Base-by-base conservation (phyloP, 1,140 invertebrate genomes). In the Chironomus striatipennis region DNA sequence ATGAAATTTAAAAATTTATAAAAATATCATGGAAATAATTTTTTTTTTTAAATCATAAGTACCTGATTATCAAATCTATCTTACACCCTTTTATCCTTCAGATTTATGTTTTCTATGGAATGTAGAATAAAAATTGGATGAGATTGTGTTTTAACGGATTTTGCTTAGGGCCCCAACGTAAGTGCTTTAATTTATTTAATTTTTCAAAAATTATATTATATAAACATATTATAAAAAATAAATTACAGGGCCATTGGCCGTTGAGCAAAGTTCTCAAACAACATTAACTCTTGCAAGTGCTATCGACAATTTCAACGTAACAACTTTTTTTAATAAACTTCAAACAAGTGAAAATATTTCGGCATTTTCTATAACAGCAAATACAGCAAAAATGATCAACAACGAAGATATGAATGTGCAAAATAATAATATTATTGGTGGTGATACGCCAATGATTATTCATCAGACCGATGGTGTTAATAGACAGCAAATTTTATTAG, bases 71-170 rank as follows among this genome's bases (percentile, higher is more conserved):
- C n/a, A n/a, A n/a, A n/a, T n/a, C n/a, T n/a, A n/a, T n/a, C n/a
- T n/a, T n/a, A n/a, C n/a, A n/a, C n/a, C 24, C 24, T 34, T 34
- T 34, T 57, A n/a, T 57, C 47, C 15, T 57, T 12, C 12, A 57
- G 47, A 57, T 57, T 57, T n/a, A 12, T 57, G n/a, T 57, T 57
- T 57, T 12, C n/a, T 12, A 57, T 57, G 47, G 24, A 34, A 34
- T 57, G 47, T n/a, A n/a, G 47, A 57, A 57, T 57, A n/a, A 57
- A 57, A 12, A 70, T 10, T 18, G 65, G 20, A 70, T 70, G 65
- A n/a, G 65, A 70, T 70, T 70, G 65, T 70, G 65, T 20, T 70
- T 70, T 21, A 70, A 70, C 65, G 65, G 65, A 6, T 70, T 70
- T 70, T 70, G 65, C 65, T 70, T 70, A 21, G 65, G 65, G 65